Evolutionary conservation across 2,888 invertebrate genomes (phyloP), one percentile per base, ranked within the genome.

Genomic region (Aspidapion aeneum): DNA sequence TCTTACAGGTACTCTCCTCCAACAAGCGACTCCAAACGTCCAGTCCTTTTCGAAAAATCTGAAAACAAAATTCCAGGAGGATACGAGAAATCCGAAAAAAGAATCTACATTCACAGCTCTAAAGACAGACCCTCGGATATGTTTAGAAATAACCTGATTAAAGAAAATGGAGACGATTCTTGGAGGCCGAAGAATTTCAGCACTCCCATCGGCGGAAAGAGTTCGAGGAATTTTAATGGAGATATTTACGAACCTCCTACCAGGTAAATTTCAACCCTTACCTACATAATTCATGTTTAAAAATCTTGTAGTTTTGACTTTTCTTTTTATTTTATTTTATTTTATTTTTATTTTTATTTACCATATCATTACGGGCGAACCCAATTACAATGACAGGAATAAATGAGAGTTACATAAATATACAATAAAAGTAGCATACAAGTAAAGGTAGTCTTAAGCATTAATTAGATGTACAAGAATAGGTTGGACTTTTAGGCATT

Each of bases 71-170:
- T 35, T 12, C 35, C 35, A 3, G 35, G 35, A 3, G 57, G 52
- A 18, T 66, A 60, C 21, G 66, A 66, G 52, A 59, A 63, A 50
- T 51, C 57, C 17, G 67, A 67, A 58, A 88, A 88, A 74, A 86
- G 86, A 72, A 80, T 88, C 60, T 90, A 90, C 77, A 77, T 90
- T 69, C 87, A 87, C 73, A 87, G 86, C n/a, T 77, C 90, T 12
- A 85, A 87, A 69, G 89, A 87, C 73, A 83, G 88, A 63, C 88
- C 90, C 0, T 90, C 90, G 2, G 90, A 90, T 74, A 79, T 90
- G 22, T 90, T 87, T 77, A 87, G 87, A 73, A 89, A 87, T 12
- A 35, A 12, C 35, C 12, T 35, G 35, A 78, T 90, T 17, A 88
- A 90, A 56, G 73, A 73, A 60, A 85, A 86, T 63, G 87, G 87